A percentile compares a stretch with the other conserved stretches of the same genome.
Conservation (phyloP, 2,113 vertebrate genomes). For the Onychostoma macrolepis region DNA sequence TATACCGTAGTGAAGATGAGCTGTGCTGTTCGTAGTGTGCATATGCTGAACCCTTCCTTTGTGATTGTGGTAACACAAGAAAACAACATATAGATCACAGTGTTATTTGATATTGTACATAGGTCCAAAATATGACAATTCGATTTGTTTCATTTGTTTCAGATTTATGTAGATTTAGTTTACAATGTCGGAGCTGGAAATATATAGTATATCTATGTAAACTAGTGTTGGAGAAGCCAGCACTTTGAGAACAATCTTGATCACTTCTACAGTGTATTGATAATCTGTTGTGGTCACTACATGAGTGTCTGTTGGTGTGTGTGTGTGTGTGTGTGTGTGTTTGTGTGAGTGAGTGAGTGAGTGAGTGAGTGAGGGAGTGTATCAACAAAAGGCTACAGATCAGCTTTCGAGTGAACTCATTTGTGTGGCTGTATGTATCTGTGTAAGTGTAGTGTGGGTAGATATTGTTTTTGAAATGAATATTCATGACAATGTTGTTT, state of each 20-base stretch:
- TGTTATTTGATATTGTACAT: slow-evolving; percentile 39
- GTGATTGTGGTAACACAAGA: slow-evolving; percentile 62
- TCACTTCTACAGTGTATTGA: neutral
- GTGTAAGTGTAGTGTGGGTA: slow-evolving; percentile 45
- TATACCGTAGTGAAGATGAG: slow-evolving; percentile 53
- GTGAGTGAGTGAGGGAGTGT: neutral
- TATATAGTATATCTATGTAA: slow-evolving; percentile 4
- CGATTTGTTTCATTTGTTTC: slow-evolving; percentile 8
- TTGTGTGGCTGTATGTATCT: slow-evolving; percentile 7
- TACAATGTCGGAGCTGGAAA: neutral
- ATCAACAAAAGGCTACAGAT: neutral
- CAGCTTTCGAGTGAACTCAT: neutral
- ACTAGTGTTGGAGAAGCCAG: slow-evolving; percentile 1
- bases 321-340: neutral
- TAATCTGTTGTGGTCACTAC: neutral
- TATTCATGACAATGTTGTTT: slow-evolving; percentile 37
- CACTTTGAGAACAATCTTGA: slow-evolving; percentile 1
- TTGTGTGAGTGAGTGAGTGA: neutral
- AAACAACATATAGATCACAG: slow-evolving; percentile 16
- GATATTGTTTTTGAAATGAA: slow-evolving; percentile 42
- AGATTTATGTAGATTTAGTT: neutral
- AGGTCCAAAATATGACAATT: slow-evolving; percentile 10
- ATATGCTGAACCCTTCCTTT: slow-evolving; percentile 63
- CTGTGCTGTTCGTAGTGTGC: slow-evolving; percentile 58
- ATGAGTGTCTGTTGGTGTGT: neutral